Percentiles rank a stretch among this genome's conserved stretches.
These are phyloP conservation scores for Diuraphis noxia DNA, from an alignment of 1,140 invertebrate genomes.

Conservation along the genomic window DNA sequence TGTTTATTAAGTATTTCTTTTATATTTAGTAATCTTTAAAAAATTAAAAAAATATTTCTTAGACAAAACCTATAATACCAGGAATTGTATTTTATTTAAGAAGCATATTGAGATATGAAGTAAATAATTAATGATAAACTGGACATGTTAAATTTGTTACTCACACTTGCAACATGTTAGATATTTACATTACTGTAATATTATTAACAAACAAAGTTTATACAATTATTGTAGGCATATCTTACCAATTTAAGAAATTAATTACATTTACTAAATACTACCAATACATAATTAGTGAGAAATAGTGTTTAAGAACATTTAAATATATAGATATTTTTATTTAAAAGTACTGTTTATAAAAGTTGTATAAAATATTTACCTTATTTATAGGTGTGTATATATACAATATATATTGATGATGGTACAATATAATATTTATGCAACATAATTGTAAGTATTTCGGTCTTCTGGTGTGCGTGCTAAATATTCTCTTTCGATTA, in stretches of 20 bases:
- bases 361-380: slow-evolving; percentile 1
- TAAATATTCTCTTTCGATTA: slow-evolving; percentile 98
- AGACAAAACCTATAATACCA: background rate
- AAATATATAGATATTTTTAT: background rate
- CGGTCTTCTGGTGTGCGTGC: slow-evolving; percentile 93
- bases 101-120: background rate
- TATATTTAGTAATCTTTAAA: background rate
- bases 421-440: background rate
- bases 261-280: background rate
- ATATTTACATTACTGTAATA: background rate
- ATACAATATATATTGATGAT: background rate
- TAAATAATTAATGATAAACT: background rate
- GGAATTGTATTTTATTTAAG: background rate
- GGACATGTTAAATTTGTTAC: background rate
- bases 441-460: slow-evolving; percentile 51
- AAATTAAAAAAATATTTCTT: background rate
- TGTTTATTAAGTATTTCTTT: background rate
- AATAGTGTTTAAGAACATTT: background rate
- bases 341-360: background rate
- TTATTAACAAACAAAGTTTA: background rate
- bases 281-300: background rate
- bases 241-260: background rate
- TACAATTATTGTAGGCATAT: background rate
- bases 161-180: background rate
- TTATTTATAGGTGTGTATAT: background rate